Percentiles rank a stretch among this genome's conserved stretches.
Evolutionary conservation across 1,140 invertebrate genomes (phyloP).

Genomic region (Sitodiplosis mosellana): DNA sequence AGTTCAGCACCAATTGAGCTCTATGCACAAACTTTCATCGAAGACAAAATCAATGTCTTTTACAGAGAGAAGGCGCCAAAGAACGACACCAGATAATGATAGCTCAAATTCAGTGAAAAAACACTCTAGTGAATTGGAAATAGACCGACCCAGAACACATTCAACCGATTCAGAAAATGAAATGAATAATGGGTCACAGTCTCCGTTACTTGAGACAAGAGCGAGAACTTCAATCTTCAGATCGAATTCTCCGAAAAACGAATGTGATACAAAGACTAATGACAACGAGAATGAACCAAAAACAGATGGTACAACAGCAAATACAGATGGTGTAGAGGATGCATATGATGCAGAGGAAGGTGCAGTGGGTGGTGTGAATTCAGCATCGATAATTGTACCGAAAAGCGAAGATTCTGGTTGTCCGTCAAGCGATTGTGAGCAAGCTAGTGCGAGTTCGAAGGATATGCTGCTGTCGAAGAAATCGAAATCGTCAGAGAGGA

Average conservation of each 20-base stretch:
- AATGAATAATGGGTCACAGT: constrained; percentile 34
- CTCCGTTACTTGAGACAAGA: constrained; percentile 28
- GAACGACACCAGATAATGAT: background rate
- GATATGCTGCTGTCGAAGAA: constrained; percentile 38
- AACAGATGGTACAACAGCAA: too few relatives aligned
- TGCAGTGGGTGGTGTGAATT: too few relatives aligned
- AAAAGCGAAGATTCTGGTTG: constrained; percentile 17
- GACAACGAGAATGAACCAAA: too few relatives aligned
- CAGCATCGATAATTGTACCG: too few relatives aligned
- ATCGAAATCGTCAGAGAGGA: constrained; percentile 10
- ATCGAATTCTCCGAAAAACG: background rate
- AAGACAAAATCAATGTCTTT: constrained; percentile 9
- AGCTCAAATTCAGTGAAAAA: background rate
- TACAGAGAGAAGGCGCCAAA: background rate
- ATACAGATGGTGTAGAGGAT: too few relatives aligned
- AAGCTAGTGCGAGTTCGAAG: constrained; percentile 40
- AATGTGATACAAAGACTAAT: background rate
- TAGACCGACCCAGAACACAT: constrained; percentile 26
- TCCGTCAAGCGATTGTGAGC: constrained; percentile 26
- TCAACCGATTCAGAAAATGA: constrained; percentile 36
- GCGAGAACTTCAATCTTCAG: background rate
- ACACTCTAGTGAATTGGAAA: constrained; percentile 25
- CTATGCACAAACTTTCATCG: constrained; percentile 11
- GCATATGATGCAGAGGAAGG: too few relatives aligned
- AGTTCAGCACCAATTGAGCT: constrained; percentile 20